Evolutionary conservation across 2,797 vertebrate species (phyloP), one percentile per base, ranked within the genome.

Genomic region (Enteromius mattozi): DNA sequence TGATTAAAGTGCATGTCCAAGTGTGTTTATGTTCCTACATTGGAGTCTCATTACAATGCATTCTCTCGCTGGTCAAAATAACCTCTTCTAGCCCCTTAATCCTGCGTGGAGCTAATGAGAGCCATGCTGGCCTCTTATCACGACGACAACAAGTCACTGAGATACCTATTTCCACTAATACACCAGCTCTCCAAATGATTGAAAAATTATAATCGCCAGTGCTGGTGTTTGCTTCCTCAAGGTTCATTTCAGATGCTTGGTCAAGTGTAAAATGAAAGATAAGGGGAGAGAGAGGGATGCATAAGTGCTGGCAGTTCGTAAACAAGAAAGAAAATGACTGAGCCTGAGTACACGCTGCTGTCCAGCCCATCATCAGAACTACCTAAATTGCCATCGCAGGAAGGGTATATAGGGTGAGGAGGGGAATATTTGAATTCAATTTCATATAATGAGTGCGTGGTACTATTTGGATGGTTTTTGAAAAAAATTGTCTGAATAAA

Each of bases 21-120:
- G 93, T 89, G 92, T 92, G 92, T 94, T 94, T 93, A 90, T 47
- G 82, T 66, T 85, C 85, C 88, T 88, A 82, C 88, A 88, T 86
- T 86, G 88, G 90, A 92, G 89, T 86, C 93, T 95, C 94, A 95
- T 96, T 94, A 94, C 91, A 92, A 95, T 95, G 94, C 94, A 78
- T 91, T 93, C 89, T 91, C 93, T 94, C 93, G 92, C 92, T 91
- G 92, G 92, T 92, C 89, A 88, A 93, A 93, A 94, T 90, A 90
- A 90, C 90, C 89, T 87, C 81, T 86, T 90, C 92, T 88, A 89
- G 86, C 91, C 89, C 91, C 85, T 84, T 95, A 96, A 95, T 95
- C 94, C 94, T 91, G 90, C 91, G 90, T 90, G 92, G 90, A 93
- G 93, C 92, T 94, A 94, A 95, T 92, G 92, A 94, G 92, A 89